phyloP scores from a whole-genome alignment of 2,888 invertebrate genomes.

The Opisthograptis luteolata region DNA sequence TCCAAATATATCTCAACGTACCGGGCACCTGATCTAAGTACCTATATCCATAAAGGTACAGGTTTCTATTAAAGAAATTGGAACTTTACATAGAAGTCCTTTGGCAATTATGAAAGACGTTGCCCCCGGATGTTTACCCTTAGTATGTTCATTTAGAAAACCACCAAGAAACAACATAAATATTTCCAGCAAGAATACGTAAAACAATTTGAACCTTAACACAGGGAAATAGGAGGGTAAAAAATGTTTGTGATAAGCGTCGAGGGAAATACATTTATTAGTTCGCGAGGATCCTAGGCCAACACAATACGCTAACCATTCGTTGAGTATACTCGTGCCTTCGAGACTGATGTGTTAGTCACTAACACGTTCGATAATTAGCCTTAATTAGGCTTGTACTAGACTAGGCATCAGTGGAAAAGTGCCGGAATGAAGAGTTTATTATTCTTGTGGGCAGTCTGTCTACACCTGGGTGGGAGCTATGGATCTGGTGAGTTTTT shows the following conservation, averaged over 20 bases:
- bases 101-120: conserved; percentile 25
- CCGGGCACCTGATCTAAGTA: too few species aligned
- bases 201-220: conserved; percentile 27
- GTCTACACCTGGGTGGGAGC: conserved; percentile 51
- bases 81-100: conserved; percentile 3
- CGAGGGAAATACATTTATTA: conserved; percentile 51
- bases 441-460: conserved; percentile 52
- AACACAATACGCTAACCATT: conserved; percentile 46
- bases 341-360: conserved; percentile 38
- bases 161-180: not conserved
- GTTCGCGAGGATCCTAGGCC: conserved; percentile 41
- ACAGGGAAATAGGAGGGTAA: conserved; percentile 22
- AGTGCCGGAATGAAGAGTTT: conserved; percentile 52
- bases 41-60: too few species aligned
- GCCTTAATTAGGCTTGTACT: conserved; percentile 36
- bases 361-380: conserved; percentile 39
- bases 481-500: conserved; percentile 50
- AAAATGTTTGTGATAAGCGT: conserved; percentile 46
- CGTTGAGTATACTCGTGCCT: conserved; percentile 47
- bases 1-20: too few species aligned
- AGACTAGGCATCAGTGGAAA: conserved; percentile 35
- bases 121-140: conserved; percentile 44
- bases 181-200: conserved; percentile 14
- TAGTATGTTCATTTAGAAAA: conserved; percentile 24
- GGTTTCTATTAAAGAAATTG: not conserved